A percentile compares a stretch with the other conserved stretches of the same genome.
Evolutionary conservation across 1,140 invertebrate genomes (phyloP).

Genomic region (Ctenoplectra terminalis): DNA sequence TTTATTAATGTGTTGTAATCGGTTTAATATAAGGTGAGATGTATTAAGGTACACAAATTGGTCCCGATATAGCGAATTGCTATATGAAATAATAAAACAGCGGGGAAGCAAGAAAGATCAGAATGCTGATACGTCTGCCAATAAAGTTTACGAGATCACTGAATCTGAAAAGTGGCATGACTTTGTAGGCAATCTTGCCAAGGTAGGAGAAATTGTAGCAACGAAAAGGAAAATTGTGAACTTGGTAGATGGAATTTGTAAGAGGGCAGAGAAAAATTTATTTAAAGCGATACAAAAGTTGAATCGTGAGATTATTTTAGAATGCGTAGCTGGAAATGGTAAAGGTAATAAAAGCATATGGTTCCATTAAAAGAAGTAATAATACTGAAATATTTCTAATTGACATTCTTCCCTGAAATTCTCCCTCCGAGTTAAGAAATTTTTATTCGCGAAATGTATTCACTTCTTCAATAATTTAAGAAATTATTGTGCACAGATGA

Average conservation of each 20-base stretch:
- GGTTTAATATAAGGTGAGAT: too few species aligned
- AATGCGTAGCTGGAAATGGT: too few species aligned
- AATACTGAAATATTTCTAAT: background rate
- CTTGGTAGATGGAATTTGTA: background rate
- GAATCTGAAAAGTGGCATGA: background rate
- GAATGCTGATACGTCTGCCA: background rate
- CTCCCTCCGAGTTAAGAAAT: background rate
- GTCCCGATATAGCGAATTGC: background rate
- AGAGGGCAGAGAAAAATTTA: background rate
- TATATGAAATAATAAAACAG: background rate
- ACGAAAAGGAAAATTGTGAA: background rate
- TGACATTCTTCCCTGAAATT: too few species aligned
- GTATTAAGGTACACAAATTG: too few species aligned
- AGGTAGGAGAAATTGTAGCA: background rate
- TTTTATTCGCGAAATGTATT: too few species aligned
- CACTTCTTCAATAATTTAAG: too few species aligned
- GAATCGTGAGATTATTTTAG: too few species aligned
- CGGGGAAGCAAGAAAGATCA: background rate
- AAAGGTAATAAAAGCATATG: background rate
- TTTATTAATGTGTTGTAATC: too few species aligned
- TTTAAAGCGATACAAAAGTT: background rate
- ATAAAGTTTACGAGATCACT: slow-evolving; percentile 15
- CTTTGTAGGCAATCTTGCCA: background rate
- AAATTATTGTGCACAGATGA: too few species aligned
- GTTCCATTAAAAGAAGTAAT: background rate